Conservation (phyloP, 2,797 vertebrate genomes). For the Eulemur albifrons region DNA sequence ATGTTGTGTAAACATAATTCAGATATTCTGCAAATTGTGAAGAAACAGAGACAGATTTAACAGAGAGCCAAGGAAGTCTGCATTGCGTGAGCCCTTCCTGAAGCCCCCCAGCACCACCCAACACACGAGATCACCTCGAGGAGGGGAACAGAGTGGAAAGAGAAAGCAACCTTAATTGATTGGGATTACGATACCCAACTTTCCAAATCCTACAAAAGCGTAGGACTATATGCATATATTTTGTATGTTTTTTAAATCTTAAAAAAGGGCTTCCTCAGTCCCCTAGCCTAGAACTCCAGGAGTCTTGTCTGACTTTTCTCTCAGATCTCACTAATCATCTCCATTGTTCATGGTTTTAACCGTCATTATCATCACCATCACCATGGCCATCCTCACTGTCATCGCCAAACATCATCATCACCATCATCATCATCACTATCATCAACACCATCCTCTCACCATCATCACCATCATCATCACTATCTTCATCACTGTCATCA, state of each 20-base stretch:
- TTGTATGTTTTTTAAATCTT: background rate
- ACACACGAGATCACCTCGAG: too few relatives aligned
- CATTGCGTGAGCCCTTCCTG: too few relatives aligned
- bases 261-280: background rate
- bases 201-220: background rate
- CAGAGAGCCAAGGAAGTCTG: background rate
- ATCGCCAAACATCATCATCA: background rate
- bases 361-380: background rate
- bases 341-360: background rate
- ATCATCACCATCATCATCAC: rapidly evolving
- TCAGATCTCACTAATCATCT: background rate
- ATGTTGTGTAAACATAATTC: background rate
- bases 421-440: background rate
- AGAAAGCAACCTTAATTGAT: background rate
- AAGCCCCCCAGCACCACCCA: background rate
- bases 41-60: background rate
- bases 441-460: background rate
- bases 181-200: background rate
- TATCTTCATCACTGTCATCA: background rate
- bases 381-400: background rate
- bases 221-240: background rate
- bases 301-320: background rate
- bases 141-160: too few relatives aligned
- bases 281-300: background rate
- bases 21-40: background rate